Base-by-base conservation (phyloP, 2,113 vertebrate species). In the Chunga burmeisteri region DNA sequence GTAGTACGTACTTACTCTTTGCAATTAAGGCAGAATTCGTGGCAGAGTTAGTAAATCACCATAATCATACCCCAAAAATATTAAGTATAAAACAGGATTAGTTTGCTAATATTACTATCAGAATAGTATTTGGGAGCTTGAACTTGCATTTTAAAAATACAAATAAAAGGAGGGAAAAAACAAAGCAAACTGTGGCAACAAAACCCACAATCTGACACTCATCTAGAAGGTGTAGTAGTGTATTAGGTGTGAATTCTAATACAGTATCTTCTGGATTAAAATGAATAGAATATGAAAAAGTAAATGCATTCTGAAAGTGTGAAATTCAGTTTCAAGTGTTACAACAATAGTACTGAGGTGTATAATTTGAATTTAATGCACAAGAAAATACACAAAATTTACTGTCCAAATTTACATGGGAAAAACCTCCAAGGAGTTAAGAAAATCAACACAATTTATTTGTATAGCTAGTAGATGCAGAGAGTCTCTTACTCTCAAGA, bases 281-380 rank as follows among this genome's bases (percentile, higher is more conserved):
- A 53, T 83, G 15, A 66, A 46, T 5, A 56, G 36, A 82, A 59
- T 52, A 40, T 55, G 46, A 81, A 89, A 36, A 16, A 85, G 32
- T 70, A 90, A 85, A 95, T 77, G 32, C 38, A 83, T 62, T 89
- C 77, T 11, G 26, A 40, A 92, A 81, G 26, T 9, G 47, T 89
- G 87, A 89, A 80, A 83, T 77, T 81, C 14, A 61, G n/a, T 95
- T 79, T 91, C 70, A 66, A 19, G 22, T 78, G 67, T 53, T 95
- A 42, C 6, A 94, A 49, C 8, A 36, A 7, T 74, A 77, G 32
- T 67, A 42, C 67, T 80, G 27, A 78, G 70, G 46, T 89, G 49
- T 96, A 77, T 86, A 84, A 92, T 92, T 95, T 88, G 10, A 72
- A 96, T 94, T 84, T 81, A 94, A 75, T 46, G 34, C 29, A n/a